A percentile compares a stretch with the other conserved stretches of the same genome.
Conservation (phyloP, 2,113 vertebrate species). For the Heterotis niloticus region DNA sequence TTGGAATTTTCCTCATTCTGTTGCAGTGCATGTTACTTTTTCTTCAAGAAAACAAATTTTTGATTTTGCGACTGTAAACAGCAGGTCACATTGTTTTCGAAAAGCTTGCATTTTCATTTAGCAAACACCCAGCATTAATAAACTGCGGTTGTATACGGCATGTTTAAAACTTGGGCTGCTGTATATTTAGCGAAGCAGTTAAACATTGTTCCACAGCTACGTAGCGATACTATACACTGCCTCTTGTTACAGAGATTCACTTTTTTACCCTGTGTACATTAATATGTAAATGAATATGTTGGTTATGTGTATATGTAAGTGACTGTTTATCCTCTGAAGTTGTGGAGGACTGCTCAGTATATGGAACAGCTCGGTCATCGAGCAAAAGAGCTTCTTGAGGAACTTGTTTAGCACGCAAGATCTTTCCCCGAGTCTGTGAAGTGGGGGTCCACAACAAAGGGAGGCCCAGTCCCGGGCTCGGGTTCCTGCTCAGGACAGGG, state of each 20-base stretch:
- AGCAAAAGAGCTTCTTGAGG: not conserved
- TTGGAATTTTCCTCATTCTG: slow-evolving; percentile 73
- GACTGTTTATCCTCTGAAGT: no score
- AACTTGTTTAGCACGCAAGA: not conserved
- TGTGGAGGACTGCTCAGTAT: no score
- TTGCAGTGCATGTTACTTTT: slow-evolving; percentile 40
- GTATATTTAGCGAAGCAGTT: not conserved
- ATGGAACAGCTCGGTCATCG: not conserved
- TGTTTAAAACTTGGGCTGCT: not conserved
- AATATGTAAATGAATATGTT: no score
- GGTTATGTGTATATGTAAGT: no score
- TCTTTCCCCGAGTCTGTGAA: slow-evolving; percentile 2
- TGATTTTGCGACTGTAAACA: not conserved
- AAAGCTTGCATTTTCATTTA: not conserved
- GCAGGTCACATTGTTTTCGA: not conserved
- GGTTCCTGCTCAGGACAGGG: slow-evolving; percentile 9
- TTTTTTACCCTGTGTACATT: no score
- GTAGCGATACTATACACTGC: no score
- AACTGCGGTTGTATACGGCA: not conserved
- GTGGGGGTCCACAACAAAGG: not conserved
- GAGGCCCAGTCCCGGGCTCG: slow-evolving; percentile 2
- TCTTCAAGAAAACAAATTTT: slow-evolving; percentile 13
- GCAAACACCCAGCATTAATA: not conserved
- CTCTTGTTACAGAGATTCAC: no score
- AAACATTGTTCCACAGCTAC: not conserved